phyloP scores from a whole-genome alignment of 2,888 invertebrate genomes.

The Phymatocera aterrima region DNA sequence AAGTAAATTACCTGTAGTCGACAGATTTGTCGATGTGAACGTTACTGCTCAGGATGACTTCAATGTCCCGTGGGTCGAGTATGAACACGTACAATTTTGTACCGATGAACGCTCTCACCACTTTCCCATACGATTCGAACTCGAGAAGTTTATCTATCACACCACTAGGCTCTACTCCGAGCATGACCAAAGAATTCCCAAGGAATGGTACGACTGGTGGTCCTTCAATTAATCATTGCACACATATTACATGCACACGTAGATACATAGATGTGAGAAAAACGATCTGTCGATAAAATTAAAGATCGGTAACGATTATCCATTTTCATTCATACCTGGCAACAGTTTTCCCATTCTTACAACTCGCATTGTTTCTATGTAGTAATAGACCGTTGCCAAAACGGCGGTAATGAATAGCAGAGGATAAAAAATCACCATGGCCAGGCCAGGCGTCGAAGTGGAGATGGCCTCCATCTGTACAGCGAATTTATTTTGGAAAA shows the following conservation, averaged over 20 bases:
- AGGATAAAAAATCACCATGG: conserved; percentile 63
- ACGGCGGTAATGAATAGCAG: conserved; percentile 61
- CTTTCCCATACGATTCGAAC: conserved; percentile 63
- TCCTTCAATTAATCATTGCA: conserved; percentile 54
- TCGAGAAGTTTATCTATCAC: conserved; percentile 54
- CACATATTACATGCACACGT: background rate
- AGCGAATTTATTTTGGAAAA: background rate
- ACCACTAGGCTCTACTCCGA: conserved; percentile 61
- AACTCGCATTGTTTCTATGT: conserved; percentile 61
- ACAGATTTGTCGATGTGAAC: conserved; percentile 70
- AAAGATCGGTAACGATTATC: background rate
- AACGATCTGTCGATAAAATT: background rate
- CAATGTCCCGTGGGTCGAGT: conserved; percentile 68
- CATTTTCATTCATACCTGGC: conserved; percentile 62
- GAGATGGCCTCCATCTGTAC: conserved; percentile 62
- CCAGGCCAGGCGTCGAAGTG: conserved; percentile 56
- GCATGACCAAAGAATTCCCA: conserved; percentile 64
- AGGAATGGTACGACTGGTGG: conserved; percentile 67
- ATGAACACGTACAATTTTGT: conserved; percentile 67
- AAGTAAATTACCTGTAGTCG: conserved; percentile 65
- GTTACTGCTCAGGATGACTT: conserved; percentile 68
- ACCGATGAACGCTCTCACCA: conserved; percentile 67
- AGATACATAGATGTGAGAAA: background rate
- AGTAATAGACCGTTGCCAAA: conserved; percentile 67
- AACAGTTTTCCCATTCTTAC: conserved; percentile 64